Evolutionary conservation across 2,113 vertebrate genomes (phyloP).

Genomic region (Mormyrus iriodes): DNA sequence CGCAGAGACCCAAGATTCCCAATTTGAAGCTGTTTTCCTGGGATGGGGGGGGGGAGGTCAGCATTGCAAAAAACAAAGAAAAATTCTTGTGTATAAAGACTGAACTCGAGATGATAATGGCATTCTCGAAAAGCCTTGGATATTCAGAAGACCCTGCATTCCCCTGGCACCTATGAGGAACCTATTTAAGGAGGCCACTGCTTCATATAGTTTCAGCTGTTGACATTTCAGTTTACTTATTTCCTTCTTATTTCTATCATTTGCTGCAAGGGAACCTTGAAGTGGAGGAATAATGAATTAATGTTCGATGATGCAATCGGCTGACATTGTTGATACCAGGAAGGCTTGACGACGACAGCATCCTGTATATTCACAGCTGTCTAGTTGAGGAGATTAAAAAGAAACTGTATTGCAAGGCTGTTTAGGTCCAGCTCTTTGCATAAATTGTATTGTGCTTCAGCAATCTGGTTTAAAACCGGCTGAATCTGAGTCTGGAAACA

Average conservation of each 20-base stretch:
- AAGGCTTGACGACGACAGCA: background rate
- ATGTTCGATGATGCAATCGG: constrained; percentile 12
- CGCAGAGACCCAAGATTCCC: constrained; percentile 35
- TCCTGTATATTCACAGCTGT: background rate
- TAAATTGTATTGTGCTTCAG: background rate
- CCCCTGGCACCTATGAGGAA: background rate
- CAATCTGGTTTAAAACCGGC: background rate
- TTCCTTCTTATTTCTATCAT: constrained; percentile 6
- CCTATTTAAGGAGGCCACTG: background rate
- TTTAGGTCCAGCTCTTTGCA: background rate
- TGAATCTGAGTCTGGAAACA: background rate
- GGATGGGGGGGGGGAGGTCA: background rate
- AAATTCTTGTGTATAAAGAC: constrained; percentile 10
- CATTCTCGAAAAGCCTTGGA: constrained; percentile 20
- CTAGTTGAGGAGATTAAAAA: background rate
- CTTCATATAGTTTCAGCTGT: background rate
- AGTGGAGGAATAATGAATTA: constrained; percentile 13
- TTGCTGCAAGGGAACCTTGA: background rate
- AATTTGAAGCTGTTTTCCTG: constrained; percentile 26
- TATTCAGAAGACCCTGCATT: constrained; percentile 5
- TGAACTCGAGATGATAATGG: constrained; percentile 15
- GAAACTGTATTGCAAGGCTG: background rate
- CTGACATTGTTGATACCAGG: background rate
- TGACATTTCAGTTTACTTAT: background rate
- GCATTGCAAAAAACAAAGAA: constrained; percentile 22